These are phyloP conservation scores for Xestia sexstrigata DNA, from an alignment of 2,888 invertebrate genomes.

Conservation along the genomic window DNA sequence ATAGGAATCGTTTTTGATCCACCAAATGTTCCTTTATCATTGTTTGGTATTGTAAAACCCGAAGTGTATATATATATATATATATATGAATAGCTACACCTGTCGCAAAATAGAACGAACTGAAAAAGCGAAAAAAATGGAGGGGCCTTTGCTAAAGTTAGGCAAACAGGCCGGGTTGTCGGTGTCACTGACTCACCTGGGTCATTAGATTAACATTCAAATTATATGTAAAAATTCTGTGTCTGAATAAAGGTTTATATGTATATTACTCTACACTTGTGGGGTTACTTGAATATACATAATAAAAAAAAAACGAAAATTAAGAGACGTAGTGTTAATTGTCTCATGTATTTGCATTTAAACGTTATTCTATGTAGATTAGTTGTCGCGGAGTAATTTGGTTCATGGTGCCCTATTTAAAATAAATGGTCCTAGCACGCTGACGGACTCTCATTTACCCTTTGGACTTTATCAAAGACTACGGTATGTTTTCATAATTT, in stretches of 20 bases:
- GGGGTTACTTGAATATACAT: not conserved
- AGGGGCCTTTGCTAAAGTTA: not conserved
- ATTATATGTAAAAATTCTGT: not conserved
- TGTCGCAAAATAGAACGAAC: not conserved
- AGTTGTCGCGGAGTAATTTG: not conserved
- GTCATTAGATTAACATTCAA: not conserved
- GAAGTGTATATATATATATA: too few species aligned
- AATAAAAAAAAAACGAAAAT: too few species aligned
- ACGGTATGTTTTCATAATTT: too few species aligned
- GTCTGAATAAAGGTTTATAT: not conserved
- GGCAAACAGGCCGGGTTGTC: not conserved
- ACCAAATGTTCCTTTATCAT: not conserved
- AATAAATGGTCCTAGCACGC: not conserved
- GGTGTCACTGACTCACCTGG: not conserved
- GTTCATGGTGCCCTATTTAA: not conserved
- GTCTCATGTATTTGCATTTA: conserved; percentile 14
- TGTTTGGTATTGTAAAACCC: not conserved
- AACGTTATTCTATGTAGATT: not conserved
- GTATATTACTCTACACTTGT: not conserved
- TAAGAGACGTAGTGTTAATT: not conserved
- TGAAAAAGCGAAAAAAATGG: not conserved
- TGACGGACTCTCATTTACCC: not conserved
- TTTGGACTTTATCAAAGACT: too few species aligned
- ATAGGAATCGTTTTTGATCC: not conserved
- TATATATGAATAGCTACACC: too few species aligned